These are phyloP conservation scores for Gasteruption jaculator DNA, from an alignment of 2,888 invertebrate species.

Conservation along the genomic window DNA sequence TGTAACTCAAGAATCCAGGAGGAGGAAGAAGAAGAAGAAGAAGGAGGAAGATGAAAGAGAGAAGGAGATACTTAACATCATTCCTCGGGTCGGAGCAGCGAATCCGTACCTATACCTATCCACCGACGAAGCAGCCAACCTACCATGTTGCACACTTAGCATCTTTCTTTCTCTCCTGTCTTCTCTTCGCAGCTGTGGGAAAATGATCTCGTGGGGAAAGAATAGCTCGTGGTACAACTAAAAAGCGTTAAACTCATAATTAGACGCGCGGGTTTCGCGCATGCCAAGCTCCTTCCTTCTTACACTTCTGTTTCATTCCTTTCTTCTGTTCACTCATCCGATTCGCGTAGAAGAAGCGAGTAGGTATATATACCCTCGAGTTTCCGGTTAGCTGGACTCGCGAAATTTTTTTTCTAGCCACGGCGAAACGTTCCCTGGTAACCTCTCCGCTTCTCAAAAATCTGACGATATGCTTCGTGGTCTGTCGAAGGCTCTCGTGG, in stretches of 20 bases:
- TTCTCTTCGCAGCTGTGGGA: constrained; percentile 50
- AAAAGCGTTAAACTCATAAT: constrained; percentile 50
- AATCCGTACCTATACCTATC: too few species aligned
- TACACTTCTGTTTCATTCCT: constrained; percentile 4
- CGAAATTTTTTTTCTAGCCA: too few species aligned
- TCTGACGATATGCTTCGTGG: too few species aligned
- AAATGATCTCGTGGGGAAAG: constrained; percentile 42
- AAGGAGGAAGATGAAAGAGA: constrained; percentile 31
- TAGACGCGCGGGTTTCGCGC: constrained; percentile 48
- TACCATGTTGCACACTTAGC: too few species aligned
- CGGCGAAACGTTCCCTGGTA: too few species aligned
- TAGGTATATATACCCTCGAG: neutral
- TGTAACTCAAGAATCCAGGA: too few species aligned
- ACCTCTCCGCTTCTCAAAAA: too few species aligned
- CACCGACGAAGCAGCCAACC: too few species aligned
- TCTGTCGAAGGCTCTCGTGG: too few species aligned
- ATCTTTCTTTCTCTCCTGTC: too few species aligned
- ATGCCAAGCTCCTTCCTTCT: constrained; percentile 27
- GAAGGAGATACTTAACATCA: too few species aligned
- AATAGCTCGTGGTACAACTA: constrained; percentile 34
- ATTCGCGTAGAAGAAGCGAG: constrained; percentile 8
- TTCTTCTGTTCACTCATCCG: constrained; percentile 3
- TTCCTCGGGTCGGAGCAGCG: constrained; percentile 15
- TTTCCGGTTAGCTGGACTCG: too few species aligned
- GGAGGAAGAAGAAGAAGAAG: constrained; percentile 19